Evolutionary conservation across 2,113 vertebrate species (phyloP).

Genomic region (Eptesicus fuscus): DNA sequence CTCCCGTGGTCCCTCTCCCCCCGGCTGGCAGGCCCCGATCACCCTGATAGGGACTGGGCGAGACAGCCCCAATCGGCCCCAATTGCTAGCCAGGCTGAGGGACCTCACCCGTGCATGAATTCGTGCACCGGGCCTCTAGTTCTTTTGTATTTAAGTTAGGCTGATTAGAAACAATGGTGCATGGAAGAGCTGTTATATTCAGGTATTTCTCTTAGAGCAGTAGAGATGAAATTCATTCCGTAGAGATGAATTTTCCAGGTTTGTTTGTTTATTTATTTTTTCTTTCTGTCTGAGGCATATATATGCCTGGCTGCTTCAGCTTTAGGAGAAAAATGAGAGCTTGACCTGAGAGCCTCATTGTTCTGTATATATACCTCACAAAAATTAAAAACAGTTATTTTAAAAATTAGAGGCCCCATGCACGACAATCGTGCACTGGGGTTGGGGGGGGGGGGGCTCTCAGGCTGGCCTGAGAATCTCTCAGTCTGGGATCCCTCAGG

Average conservation of each 20-base stretch:
- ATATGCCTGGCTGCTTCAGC: background rate
- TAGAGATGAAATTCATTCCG: background rate
- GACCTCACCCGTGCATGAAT: no score
- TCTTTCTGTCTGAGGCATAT: no score
- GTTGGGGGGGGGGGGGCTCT: no score
- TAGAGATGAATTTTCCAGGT: background rate
- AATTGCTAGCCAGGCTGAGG: no score
- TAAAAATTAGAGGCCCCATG: background rate
- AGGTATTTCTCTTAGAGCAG: background rate
- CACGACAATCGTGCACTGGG: no score
- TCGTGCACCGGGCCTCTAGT: no score
- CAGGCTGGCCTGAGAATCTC: no score
- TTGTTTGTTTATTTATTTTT: background rate
- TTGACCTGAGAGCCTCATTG: background rate
- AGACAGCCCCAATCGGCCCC: no score
- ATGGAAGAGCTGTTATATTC: background rate
- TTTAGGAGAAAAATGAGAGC: background rate
- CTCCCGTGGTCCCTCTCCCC: no score
- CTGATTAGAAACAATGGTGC: background rate
- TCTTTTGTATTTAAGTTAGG: background rate
- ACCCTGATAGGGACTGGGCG: no score
- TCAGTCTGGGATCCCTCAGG: no score
- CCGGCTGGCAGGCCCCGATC: no score
- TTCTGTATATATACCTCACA: background rate
- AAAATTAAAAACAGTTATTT: background rate